Base-by-base conservation (phyloP, 2,797 vertebrate genomes). In the Lacerta agilis region DNA sequence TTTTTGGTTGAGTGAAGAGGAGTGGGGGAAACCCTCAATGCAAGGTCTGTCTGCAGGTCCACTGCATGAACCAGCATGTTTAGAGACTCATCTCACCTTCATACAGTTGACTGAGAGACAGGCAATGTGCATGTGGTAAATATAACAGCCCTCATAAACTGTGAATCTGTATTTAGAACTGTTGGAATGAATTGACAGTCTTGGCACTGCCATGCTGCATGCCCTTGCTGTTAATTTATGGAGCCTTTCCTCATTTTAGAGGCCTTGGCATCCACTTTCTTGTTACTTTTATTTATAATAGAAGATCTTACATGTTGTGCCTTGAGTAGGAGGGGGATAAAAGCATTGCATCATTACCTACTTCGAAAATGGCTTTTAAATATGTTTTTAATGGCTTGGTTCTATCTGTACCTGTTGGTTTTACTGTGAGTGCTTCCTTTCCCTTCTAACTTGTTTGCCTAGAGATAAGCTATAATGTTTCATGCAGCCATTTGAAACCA, bases 141-240 rank as follows among this genome's bases (percentile, higher is more conserved):
- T 80, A 18, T 27, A 79, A 4, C 45, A 79, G 29, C 41, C 33
- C n/a, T 49, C 27, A 38, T 27, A 49, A 41, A 67, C 61, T 49
- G 58, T 66, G 25, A 55, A 69, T 69, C 73, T 83, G 25, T 83
- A 36, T 38, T 64, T 67, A 45, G 41, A 67, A 55, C 17, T 36
- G 17, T 64, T 0, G 25, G 84, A 79, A 79, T 29, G 0, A 17
- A 4, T 43, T 1, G 4, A 10, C 0, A 1, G 82, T 75, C 84
- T 89, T 75, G 45, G 86, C 43, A 75, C n/a, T 79, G 71, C 67
- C 2, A 20, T 1, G 1, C 55, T 10, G 36, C 2, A 76, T 9
- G 2, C 3, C 0, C 0, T 5, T 1, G 0, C 41, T 20, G 27
- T 0, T 66, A 8, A 41, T 79, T 41, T 61, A 10, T 23, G 36